Base-by-base conservation (phyloP, 2,113 vertebrate genomes). In the Alligator sinensis region DNA sequence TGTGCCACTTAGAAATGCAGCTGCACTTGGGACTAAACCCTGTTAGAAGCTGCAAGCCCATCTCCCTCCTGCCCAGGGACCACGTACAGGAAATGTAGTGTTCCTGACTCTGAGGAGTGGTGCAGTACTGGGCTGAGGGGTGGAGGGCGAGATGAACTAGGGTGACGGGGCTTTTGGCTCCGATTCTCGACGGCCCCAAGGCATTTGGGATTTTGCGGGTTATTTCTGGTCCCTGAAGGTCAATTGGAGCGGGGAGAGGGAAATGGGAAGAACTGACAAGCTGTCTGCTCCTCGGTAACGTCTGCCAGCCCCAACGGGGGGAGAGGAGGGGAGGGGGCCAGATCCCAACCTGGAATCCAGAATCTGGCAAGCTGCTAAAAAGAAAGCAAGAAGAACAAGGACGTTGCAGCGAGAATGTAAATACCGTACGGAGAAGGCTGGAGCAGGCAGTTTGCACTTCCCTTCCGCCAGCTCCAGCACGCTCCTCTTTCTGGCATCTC, bases 321-420 rank as follows among this genome's bases (percentile, higher is more conserved):
- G 15, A 86, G 82, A 70, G 86, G 88, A 83, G 68, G 77, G 81
- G 87, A 80, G 92, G 87, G 93, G 89, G 90, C 89, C 87, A 88
- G 77, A 85, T 93, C 92, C 93, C 90, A 91, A 97, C 91, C 94
- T 90, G 91, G 87, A 70, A 90, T 90, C 96, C 95, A 93, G 93
- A 92, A 96, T 97, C 95, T 74, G 68, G 72, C 93, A 59, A 68
- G 58, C 25, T 24, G 70, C 66, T 88, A 9, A 79, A 77, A 60
- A 75, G 13, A 86, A 72, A 88, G 72, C 27, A 70, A 1, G 5
- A 10, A 66, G 78, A 59, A 58, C 24, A 2, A 64, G 63, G 70
- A 38, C 14, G 72, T 82, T n/a, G 61, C 78, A 80, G 87, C 82
- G 90, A 27, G 0, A 1, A 18, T 59, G 55, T 28, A 77, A 59